Base-by-base conservation (phyloP, 2,888 invertebrate genomes). In the Scrobipalpa costella region DNA sequence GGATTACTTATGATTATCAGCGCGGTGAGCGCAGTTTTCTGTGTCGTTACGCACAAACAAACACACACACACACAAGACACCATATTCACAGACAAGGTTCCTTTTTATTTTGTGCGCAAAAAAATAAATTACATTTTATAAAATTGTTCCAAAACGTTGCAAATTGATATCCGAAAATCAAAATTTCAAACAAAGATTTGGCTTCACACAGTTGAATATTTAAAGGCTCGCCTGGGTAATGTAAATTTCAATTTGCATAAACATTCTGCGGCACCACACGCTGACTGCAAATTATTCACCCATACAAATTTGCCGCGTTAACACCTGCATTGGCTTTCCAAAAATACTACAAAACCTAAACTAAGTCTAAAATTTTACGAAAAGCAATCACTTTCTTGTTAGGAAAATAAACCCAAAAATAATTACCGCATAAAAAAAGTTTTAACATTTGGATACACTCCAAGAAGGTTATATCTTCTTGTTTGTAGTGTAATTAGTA, bases 221-320 rank as follows among this genome's bases (percentile, higher is more conserved):
- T 61, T 64, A 65, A 67, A 64, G 17, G 47, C 50, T 47, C 61
- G 44, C 57, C 44, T 58, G 64, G 19, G 62, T 64, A 64, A 75
- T 78, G 79, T 76, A 78, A 78, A 82, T 79, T 75, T 72, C 70
- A 68, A 83, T 84, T 85, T 81, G 79, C 85, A 84, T 84, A 84
- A 79, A 76, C 78, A 78, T 80, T 75, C 72, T 36, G 57, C 59
- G 62, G 21, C 60, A 62, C 63, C 58, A 38, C 63, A 50, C 61
- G 52, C 40, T 63, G 61, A 60, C 36, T 71, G 69, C 55, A 71
- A 74, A 76, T 76, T 77, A 78, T 73, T 77, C 70, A 66, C 64
- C 69, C 68, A 71, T 65, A 68, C 57, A 68, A 66, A 67, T 72
- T 75, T 71, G 73, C 59, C 63, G 68, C 65, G 72, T 69, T 73